Conservation (phyloP, 2,113 vertebrate genomes). For the Eulemur macaco region DNA sequence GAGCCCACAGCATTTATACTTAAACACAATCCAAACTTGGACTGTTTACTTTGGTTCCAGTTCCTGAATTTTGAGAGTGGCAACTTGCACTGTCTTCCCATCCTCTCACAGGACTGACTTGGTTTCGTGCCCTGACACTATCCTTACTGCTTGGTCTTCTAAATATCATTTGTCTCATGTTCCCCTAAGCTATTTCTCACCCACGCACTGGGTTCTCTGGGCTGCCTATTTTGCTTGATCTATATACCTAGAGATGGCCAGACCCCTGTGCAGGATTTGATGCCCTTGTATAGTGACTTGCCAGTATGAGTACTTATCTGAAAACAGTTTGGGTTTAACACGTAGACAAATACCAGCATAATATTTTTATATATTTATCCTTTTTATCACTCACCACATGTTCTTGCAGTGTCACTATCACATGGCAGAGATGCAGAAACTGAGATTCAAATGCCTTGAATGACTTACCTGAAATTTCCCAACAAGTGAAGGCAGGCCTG, state of each 20-base stretch:
- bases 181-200: not conserved
- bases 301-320: not conserved
- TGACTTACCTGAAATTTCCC: not conserved
- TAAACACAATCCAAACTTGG: not conserved
- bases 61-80: not conserved
- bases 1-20: not conserved
- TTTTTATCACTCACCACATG: not conserved
- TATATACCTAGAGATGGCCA: not conserved
- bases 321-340: not conserved
- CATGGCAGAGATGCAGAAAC: not conserved
- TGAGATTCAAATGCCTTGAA: not conserved
- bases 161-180: no score
- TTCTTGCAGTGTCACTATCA: no score
- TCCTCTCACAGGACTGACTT: not conserved
- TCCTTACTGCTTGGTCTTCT: not conserved
- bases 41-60: no score
- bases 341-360: not conserved
- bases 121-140: not conserved
- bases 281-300: not conserved
- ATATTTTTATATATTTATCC: not conserved
- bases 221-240: not conserved
- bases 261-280: not conserved
- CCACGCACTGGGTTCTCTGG: not conserved
- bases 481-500: not conserved
- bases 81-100: not conserved